Percentiles rank a stretch among this genome's conserved stretches.
phyloP scores from a whole-genome alignment of 1,140 invertebrate genomes.

The Rhopalosiphum maidis region DNA sequence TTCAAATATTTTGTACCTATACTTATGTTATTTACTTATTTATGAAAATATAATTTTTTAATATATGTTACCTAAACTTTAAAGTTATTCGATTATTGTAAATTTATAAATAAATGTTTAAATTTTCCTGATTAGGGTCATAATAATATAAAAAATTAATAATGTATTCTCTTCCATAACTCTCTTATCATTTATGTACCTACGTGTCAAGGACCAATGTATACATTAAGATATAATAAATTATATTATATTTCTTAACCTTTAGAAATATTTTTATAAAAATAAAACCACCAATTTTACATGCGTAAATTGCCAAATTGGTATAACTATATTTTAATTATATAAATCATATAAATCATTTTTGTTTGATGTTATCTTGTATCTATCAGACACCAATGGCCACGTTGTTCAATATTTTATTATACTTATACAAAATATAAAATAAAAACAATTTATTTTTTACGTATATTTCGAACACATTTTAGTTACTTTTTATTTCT shows the following conservation, averaged over 20 bases:
- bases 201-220: constrained; percentile 22
- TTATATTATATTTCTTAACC: background rate
- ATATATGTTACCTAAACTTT: background rate
- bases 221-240: background rate
- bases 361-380: background rate
- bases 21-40: background rate
- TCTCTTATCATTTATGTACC: constrained; percentile 1
- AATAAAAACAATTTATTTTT: background rate
- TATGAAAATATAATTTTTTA: background rate
- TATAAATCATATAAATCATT: background rate
- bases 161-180: background rate
- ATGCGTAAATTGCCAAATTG: background rate
- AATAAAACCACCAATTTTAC: background rate
- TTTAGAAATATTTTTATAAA: constrained; percentile 3
- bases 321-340: background rate
- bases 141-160: background rate
- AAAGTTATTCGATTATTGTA: background rate
- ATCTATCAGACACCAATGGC: background rate
- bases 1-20: background rate
- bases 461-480: constrained; percentile 12
- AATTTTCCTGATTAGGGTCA: constrained; percentile 14
- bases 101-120: background rate
- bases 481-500: background rate
- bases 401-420: background rate
- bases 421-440: background rate